These are phyloP conservation scores for Ennomos erosarius DNA, from an alignment of 2,888 invertebrate genomes.

Conservation along the genomic window DNA sequence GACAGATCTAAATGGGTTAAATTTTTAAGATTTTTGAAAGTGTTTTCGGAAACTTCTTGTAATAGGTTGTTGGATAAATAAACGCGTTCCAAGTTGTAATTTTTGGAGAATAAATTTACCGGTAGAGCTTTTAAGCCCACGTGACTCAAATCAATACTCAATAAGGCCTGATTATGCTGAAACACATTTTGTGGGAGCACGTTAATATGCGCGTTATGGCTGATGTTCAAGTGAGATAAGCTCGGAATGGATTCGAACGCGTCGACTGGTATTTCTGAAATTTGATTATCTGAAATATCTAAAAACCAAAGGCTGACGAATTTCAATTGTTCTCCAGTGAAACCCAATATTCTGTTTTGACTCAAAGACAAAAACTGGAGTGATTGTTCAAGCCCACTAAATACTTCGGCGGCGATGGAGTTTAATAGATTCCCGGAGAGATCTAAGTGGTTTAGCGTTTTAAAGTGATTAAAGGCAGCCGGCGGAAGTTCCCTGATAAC, in stretches of 20 bases:
- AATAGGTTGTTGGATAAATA: slow-evolving; percentile 90
- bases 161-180: slow-evolving; percentile 88
- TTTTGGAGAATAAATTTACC: slow-evolving; percentile 88
- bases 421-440: slow-evolving; percentile 92
- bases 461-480: slow-evolving; percentile 92
- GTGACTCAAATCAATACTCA: slow-evolving; percentile 89
- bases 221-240: slow-evolving; percentile 90
- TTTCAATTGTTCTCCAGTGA: slow-evolving; percentile 87
- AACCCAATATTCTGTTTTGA: slow-evolving; percentile 89
- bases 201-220: slow-evolving; percentile 89
- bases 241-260: slow-evolving; percentile 88
- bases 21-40: slow-evolving; percentile 91
- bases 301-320: slow-evolving; percentile 88
- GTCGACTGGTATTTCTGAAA: slow-evolving; percentile 89
- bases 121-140: slow-evolving; percentile 91
- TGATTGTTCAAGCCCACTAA: slow-evolving; percentile 90
- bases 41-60: slow-evolving; percentile 90
- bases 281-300: slow-evolving; percentile 92
- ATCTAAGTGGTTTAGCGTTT: slow-evolving; percentile 89
- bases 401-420: slow-evolving; percentile 89
- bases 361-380: slow-evolving; percentile 89
- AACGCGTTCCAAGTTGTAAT: slow-evolving; percentile 87
- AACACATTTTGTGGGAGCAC: slow-evolving; percentile 88
- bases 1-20: slow-evolving; percentile 91
- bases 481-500: slow-evolving; percentile 94